Base-by-base conservation (phyloP, 1,140 invertebrate species). In the Drosophila ironensis region DNA sequence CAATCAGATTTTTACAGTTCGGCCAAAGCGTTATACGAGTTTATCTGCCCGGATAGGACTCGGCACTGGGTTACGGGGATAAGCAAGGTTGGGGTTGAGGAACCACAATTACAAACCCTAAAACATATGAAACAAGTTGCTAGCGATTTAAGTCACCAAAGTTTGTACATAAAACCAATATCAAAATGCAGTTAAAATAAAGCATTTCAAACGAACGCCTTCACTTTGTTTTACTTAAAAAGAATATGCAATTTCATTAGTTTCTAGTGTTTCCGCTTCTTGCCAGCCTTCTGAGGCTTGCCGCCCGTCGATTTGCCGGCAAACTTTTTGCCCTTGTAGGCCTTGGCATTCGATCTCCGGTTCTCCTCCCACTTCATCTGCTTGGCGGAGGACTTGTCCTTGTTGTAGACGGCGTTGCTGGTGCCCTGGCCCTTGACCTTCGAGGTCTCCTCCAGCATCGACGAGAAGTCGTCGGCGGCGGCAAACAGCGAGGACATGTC, bases 401-500 rank as follows among this genome's bases (percentile, higher is more conserved):
- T 91, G 61, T 93, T 93, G 7, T 91, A 92, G 0, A 94, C 90
- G 0, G 91, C 91, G 76, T 93, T 92, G 46, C 92, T 93, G 9
- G 93, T 92, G 9, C 94, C 94, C 42, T 93, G 91, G 57, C 93
- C 93, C 51, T 92, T 93, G 1, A 91, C 91, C 33, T 91, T 90
- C 2, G 93, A 93, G 19, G 93, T 93, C 57, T 94, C 92, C 86
- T 95, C 94, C 27, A 95, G 72, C 69, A 95, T 91, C 14, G 94
- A 93, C 0, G 94, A 93, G 80, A 95, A 95, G 80, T 95, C 92
- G 90, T 95, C 94, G 0, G 94, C 94, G 0, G 94, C 94, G n/a
- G 94, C 93, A 82, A 95, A 95, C 20, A 94, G 66, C 1, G 92
- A 92, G 2, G 91, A 91, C 42, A 92, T 86, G 54, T 90, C 90